phyloP scores from a whole-genome alignment of 1,140 invertebrate species.

The Cotesia glomerata region DNA sequence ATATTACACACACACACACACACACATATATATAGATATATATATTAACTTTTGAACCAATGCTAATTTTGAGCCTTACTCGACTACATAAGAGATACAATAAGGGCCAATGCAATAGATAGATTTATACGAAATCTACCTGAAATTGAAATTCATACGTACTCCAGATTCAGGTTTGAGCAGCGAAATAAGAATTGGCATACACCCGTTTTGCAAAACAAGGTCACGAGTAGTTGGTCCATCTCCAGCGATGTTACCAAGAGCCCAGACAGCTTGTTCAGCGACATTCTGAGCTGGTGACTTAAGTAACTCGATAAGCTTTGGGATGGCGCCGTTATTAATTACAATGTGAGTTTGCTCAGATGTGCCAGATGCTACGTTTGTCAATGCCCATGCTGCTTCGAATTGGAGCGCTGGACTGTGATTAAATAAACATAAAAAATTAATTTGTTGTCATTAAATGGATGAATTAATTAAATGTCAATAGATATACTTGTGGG shows the following conservation, averaged over 20 bases:
- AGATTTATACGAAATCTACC: too few relatives aligned
- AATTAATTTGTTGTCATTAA: background rate
- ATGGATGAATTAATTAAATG: background rate
- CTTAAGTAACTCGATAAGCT: slow-evolving; percentile 78
- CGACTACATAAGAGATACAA: too few relatives aligned
- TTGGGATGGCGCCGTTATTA: slow-evolving; percentile 84
- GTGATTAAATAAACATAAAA: slow-evolving; percentile 43
- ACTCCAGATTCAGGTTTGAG: slow-evolving; percentile 69
- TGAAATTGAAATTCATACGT: slow-evolving; percentile 40
- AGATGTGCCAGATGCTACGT: slow-evolving; percentile 95
- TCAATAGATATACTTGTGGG: slow-evolving; percentile 69
- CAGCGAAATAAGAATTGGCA: slow-evolving; percentile 72
- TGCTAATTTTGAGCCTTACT: too few relatives aligned
- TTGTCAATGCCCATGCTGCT: slow-evolving; percentile 97
- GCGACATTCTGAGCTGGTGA: slow-evolving; percentile 81
- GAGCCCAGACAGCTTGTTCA: slow-evolving; percentile 97
- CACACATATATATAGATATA: too few relatives aligned
- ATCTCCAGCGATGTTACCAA: slow-evolving; percentile 97
- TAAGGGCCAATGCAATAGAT: too few relatives aligned
- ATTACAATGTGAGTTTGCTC: slow-evolving; percentile 89
- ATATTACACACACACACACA: too few relatives aligned
- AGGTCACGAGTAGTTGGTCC: slow-evolving; percentile 78
- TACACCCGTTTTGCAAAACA: slow-evolving; percentile 71
- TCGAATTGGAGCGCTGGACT: slow-evolving; percentile 94
- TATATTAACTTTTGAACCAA: too few relatives aligned